Percentiles rank a stretch among this genome's conserved stretches.
phyloP scores from a whole-genome alignment of 2,797 vertebrate genomes.

The Hafferia zeledoni region DNA sequence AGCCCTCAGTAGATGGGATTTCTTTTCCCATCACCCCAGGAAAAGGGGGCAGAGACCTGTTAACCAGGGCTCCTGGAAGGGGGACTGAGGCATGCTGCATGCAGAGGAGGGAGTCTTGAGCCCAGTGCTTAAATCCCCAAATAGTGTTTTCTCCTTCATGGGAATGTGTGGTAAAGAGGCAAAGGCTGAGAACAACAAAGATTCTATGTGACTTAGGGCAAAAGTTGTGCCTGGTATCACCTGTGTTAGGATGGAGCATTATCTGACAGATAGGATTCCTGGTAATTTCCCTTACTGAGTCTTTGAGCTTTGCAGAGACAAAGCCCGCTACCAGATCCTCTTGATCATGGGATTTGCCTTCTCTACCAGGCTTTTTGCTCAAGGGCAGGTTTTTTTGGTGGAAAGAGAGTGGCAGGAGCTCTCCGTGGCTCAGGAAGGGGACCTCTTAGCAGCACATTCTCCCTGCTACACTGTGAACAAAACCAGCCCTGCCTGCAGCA shows the following conservation, averaged over 20 bases:
- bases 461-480: not conserved
- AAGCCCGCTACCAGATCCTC: not conserved
- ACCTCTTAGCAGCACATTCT: not conserved
- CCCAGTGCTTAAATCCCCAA: not conserved
- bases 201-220: not conserved
- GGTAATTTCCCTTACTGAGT: not conserved
- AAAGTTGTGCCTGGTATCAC: not conserved
- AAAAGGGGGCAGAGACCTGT: not conserved
- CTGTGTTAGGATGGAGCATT: not conserved
- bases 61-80: not conserved
- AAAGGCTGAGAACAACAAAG: not conserved
- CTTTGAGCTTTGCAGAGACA: not conserved
- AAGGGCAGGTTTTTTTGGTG: not conserved
- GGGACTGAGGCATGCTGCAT: not conserved
- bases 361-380: not conserved
- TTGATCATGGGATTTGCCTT: not conserved
- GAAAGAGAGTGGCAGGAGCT: not conserved
- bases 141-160: not conserved
- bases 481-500: not conserved
- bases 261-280: not conserved
- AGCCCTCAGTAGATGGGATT: not conserved
- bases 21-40: not conserved
- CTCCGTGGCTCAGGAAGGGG: not conserved
- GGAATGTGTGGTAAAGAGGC: not conserved
- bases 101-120: not conserved